phyloP scores from a whole-genome alignment of 2,113 vertebrate genomes.

The Rhinoptilus africanus region DNA sequence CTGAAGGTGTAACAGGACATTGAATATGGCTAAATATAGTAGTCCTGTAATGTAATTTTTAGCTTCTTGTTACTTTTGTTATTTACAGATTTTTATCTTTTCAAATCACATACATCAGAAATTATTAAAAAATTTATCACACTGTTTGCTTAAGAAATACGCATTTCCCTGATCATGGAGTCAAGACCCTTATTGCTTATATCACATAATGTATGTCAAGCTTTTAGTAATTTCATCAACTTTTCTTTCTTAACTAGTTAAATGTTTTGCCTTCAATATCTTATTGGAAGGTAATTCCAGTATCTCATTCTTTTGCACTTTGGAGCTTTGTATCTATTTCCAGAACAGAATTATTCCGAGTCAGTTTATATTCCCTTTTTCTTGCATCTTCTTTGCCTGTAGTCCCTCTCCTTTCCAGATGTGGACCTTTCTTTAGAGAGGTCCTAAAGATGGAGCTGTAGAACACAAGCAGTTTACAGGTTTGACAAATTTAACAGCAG shows the following conservation, averaged over 20 bases:
- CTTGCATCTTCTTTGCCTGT: neutral
- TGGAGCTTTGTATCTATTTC: neutral
- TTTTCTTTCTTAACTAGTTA: neutral
- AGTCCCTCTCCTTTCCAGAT: neutral
- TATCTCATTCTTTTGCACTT: neutral
- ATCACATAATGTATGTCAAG: neutral
- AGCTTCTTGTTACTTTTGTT: neutral
- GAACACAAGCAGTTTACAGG: neutral
- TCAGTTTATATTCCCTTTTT: neutral
- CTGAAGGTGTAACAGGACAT: neutral
- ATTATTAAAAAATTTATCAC: neutral
- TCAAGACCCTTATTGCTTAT: neutral
- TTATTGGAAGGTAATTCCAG: neutral
- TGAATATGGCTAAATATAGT: neutral
- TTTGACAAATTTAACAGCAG: neutral
- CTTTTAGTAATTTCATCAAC: neutral
- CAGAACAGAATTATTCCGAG: neutral
- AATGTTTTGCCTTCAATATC: neutral
- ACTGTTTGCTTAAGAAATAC: neutral
- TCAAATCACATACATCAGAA: neutral
- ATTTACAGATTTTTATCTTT: neutral
- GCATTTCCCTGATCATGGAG: neutral
- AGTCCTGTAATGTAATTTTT: neutral
- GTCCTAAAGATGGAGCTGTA: neutral
- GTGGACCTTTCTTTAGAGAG: neutral